Base-by-base conservation (phyloP, 64 coral and sea anemone genomes). In the Montipora capricornis region DNA sequence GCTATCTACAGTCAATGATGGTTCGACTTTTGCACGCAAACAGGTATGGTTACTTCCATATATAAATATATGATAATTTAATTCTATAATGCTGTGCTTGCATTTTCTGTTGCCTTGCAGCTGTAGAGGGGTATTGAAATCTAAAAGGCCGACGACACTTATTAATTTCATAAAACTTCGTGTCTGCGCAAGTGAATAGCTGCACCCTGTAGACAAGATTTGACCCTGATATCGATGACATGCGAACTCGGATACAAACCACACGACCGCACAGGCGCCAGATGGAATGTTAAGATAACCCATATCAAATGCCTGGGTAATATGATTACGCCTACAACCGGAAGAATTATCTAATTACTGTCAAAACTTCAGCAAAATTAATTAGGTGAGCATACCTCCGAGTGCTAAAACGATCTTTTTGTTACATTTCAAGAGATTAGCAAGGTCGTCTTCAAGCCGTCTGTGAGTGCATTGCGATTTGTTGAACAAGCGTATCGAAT, bases 301-400 rank as follows among this genome's bases (percentile, higher is more conserved):
- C 75, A 80, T 88, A 73, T 77, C 62, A 81, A 88, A 83, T 92
- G 58, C 81, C 74, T 73, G 80, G 6, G 8, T 93, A 93, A 93
- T 93, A 69, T 84, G 92, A 93, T 93, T 93, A 93, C 71, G 44
- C 52, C 64, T 44, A 48, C 49, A 5, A 93, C 84, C 85, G 92
- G 92, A 93, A 93, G 92, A 88, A 93, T 93, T 93, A 93, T 88
- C 85, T 88, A 93, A 93, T 93, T 93, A 93, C 83, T 93, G 92
- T 93, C 92, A 88, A 60, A 73, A 49, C 82, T 88, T 29, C 75
- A 87, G 60, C 37, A 92, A 88, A 93, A 93, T 93, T 93, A 88
- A 93, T 93, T 93, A 93, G 75, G 61, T 80, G 82, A 24, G 66
- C 82, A 86, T 86, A 86, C 82, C 82, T 86, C 82, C 47, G 48